These are phyloP conservation scores for Arctocebus calabarensis DNA, from an alignment of 2,797 vertebrate species.

Conservation along the genomic window DNA sequence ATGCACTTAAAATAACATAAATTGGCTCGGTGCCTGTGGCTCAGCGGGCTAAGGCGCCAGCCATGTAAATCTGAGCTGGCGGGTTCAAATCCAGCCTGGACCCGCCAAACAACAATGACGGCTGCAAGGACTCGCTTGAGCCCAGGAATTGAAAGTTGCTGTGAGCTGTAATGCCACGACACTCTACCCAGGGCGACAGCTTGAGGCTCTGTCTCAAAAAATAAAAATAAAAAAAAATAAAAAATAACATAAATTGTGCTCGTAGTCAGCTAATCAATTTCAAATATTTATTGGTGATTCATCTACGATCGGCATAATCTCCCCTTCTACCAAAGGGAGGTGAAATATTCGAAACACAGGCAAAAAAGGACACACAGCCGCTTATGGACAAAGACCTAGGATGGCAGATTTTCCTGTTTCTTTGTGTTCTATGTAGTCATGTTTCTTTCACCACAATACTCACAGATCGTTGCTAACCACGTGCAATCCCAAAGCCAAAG, in stretches of 20 bases:
- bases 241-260: conserved; percentile 13
- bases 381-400: neutral
- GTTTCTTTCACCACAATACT: neutral
- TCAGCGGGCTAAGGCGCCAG: too few species aligned
- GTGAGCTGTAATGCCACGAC: too few species aligned
- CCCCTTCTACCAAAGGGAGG: neutral
- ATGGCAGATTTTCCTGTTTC: neutral
- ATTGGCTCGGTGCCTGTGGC: too few species aligned
- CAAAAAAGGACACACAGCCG: neutral
- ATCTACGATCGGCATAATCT: neutral
- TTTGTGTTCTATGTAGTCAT: neutral
- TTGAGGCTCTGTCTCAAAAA: too few species aligned
- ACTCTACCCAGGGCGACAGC: too few species aligned
- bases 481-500: neutral
- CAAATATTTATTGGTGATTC: conserved; percentile 17
- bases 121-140: too few species aligned
- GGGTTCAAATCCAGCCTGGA: too few species aligned
- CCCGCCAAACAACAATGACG: too few species aligned
- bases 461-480: neutral
- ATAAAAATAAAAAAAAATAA: too few species aligned
- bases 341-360: neutral
- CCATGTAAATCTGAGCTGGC: too few species aligned
- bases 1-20: neutral
- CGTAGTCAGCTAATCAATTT: neutral
- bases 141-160: too few species aligned